These are phyloP conservation scores for Staurois parvus DNA, from an alignment of 2,797 vertebrate genomes.

Conservation along the genomic window DNA sequence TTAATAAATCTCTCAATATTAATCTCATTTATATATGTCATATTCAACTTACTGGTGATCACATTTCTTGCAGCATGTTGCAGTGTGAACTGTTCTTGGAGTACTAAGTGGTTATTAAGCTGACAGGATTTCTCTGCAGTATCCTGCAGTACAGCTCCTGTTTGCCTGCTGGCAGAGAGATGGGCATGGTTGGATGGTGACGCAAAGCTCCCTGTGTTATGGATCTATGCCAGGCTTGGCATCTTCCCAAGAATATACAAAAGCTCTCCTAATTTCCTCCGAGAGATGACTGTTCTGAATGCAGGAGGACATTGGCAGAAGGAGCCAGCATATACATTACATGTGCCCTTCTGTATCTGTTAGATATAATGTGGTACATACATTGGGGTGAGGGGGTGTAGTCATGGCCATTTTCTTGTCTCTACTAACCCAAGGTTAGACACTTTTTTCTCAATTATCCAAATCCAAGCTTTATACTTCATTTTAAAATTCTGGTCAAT, in stretches of 20 bases:
- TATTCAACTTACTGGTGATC: not conserved
- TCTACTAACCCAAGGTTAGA: too few relatives aligned
- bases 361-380: too few relatives aligned
- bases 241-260: constrained; percentile 32
- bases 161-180: constrained; percentile 61
- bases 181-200: constrained; percentile 61
- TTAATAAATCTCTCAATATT: too few relatives aligned
- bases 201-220: constrained; percentile 64
- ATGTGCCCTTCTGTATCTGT: not conserved
- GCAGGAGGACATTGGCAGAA: constrained; percentile 65
- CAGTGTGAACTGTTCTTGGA: constrained; percentile 19
- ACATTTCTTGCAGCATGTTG: not conserved
- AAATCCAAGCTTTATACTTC: too few relatives aligned
- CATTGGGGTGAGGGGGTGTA: too few relatives aligned
- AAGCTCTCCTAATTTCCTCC: constrained; percentile 64
- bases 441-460: too few relatives aligned
- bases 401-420: too few relatives aligned
- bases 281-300: constrained; percentile 64
- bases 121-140: constrained; percentile 17
- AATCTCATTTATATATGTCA: not conserved
- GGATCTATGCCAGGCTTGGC: constrained; percentile 65
- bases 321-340: constrained; percentile 5
- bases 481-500: too few relatives aligned
- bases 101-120: constrained; percentile 7
- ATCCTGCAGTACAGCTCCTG: constrained; percentile 45